Percentiles rank a stretch among this genome's conserved stretches.
Conservation (phyloP, 2,888 invertebrate species). For the Prenolepis imparis region DNA sequence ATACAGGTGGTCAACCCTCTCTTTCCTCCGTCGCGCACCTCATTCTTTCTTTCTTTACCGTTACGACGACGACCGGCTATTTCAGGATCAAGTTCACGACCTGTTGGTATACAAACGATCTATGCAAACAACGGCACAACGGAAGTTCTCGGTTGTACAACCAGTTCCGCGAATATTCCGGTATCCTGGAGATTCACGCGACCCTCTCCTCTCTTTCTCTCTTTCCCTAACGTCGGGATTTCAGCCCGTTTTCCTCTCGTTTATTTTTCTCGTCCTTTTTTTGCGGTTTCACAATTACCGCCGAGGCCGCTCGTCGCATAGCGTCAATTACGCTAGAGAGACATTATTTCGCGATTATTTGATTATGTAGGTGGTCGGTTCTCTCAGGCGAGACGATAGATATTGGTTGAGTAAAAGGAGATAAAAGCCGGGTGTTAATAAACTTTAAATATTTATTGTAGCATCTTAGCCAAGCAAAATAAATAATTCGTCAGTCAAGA, state of each 20-base stretch:
- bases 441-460: constrained; percentile 22
- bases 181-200: constrained; percentile 9
- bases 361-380: constrained; percentile 43
- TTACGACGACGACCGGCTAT: constrained; percentile 46
- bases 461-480: background rate
- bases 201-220: background rate
- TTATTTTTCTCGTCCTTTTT: constrained; percentile 30
- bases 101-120: constrained; percentile 62
- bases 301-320: constrained; percentile 24
- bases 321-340: constrained; percentile 48
- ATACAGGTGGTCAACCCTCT: constrained; percentile 32
- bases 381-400: constrained; percentile 27
- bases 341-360: constrained; percentile 54
- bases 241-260: constrained; percentile 16
- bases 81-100: constrained; percentile 66
- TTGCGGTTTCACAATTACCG: constrained; percentile 51
- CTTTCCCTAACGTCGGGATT: background rate
- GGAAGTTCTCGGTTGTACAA: constrained; percentile 41
- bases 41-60: constrained; percentile 44
- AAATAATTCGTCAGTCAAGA: constrained; percentile 11
- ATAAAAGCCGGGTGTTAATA: constrained; percentile 16
- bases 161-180: constrained; percentile 50
- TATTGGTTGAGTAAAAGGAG: background rate
- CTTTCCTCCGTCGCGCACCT: background rate
- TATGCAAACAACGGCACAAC: constrained; percentile 57